Base-by-base conservation (phyloP, 2,888 invertebrate genomes). In the Imbricaverruca yamaguchii region DNA sequence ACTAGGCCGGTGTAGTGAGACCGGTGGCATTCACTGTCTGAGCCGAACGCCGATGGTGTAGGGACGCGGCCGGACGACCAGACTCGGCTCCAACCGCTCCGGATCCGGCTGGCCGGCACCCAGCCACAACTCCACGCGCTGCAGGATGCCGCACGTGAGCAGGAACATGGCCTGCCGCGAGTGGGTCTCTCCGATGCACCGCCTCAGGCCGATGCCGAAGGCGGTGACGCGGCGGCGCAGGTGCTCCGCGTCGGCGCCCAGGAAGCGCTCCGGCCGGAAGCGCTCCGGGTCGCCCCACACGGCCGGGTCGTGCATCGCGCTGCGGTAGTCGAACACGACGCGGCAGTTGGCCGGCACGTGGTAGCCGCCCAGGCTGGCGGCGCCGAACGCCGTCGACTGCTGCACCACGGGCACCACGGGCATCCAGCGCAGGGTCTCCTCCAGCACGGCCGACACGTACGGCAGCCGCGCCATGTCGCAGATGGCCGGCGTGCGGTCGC, bases 321-420 rank as follows among this genome's bases (percentile, higher is more conserved):
- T 53, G 13, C 9, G 18, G 53, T 1, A 18, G 53, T 74, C 74
- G 53, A 53, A 53, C 53, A 74, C 0, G 6, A 74, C 18, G 74
- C 74, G 74, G 18, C 74, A 74, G 74, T 53, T 18, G 53, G 74
- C 74, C 15, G 74, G 74, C 53, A 74, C 53, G 74, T 74, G 53
- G 53, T 53, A 25, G 53, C 74, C 74, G 18, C 74, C 53, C 18
- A 74, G 74, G 53, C 18, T 15, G 7, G 74, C 53, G 15, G 74
- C 53, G 1, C 74, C 74, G 53, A 74, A 53, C 18, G 74, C 18
- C 25, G 74, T 74, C 7, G 39, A 15, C 18, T 74, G 74, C 74
- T 74, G 74, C 18, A 12, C 18, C 6, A 74, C 7, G 0, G 74
- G 74, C 13, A 74, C 1, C 7, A 53, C 7, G 7, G 39, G 39